phyloP scores from a whole-genome alignment of 2,888 invertebrate genomes.

The Cataglyphis albicans region DNA sequence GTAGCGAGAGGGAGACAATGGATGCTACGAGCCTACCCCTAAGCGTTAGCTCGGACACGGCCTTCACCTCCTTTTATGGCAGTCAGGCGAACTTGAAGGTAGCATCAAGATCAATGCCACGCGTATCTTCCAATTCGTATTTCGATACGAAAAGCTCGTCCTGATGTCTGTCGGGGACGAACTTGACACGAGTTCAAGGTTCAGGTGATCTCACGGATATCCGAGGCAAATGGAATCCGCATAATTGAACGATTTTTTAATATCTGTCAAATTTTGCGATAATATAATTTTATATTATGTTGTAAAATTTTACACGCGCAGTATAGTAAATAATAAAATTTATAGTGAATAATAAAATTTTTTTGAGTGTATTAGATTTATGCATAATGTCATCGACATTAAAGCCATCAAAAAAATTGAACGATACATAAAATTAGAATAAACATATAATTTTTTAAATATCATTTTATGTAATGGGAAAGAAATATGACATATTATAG shows the following conservation, averaged over 20 bases:
- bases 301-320: background rate
- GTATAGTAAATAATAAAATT: background rate
- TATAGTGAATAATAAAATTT: background rate
- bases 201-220: conserved; percentile 30
- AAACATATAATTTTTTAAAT: background rate
- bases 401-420: background rate
- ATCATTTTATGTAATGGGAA: background rate
- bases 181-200: conserved; percentile 47
- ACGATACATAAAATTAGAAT: conserved; percentile 25
- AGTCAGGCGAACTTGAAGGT: conserved; percentile 85
- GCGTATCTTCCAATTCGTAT: conserved; percentile 69
- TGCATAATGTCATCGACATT: background rate
- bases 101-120: conserved; percentile 71
- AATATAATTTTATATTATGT: background rate
- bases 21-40: conserved; percentile 85
- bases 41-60: conserved; percentile 87
- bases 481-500: background rate
- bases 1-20: conserved; percentile 84
- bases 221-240: conserved; percentile 49
- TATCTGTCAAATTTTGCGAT: background rate
- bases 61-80: conserved; percentile 87
- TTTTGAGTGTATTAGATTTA: background rate
- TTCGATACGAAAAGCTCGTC: conserved; percentile 51
- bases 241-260: conserved; percentile 4
- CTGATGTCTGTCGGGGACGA: conserved; percentile 47